A percentile compares a stretch with the other conserved stretches of the same genome.
These are phyloP conservation scores for Plebejus argus DNA, from an alignment of 2,888 invertebrate species.

Conservation along the genomic window DNA sequence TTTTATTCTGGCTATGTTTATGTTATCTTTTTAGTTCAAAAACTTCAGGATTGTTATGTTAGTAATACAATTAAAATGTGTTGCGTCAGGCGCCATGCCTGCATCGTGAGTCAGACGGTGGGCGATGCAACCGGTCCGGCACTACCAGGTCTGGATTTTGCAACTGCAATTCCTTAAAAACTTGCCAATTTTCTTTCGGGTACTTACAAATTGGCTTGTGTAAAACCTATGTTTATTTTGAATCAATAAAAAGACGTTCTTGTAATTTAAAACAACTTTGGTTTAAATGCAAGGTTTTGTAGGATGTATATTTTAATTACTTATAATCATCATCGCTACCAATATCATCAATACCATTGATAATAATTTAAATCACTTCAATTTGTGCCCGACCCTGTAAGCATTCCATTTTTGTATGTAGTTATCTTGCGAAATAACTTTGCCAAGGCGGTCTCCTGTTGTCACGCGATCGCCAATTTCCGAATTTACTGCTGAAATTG, in stretches of 20 bases:
- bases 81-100: conserved; percentile 49
- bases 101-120: conserved; percentile 41
- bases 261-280: background rate
- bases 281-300: background rate
- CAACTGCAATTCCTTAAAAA: conserved; percentile 43
- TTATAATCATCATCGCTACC: too few species aligned
- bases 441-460: background rate
- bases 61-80: conserved; percentile 27
- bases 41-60: too few species aligned
- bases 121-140: conserved; percentile 48
- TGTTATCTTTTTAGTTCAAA: too few species aligned
- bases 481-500: background rate
- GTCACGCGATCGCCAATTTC: conserved; percentile 3
- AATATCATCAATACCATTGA: too few species aligned
- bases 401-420: background rate
- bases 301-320: background rate
- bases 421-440: conserved; percentile 1
- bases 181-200: conserved; percentile 2
- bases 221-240: background rate
- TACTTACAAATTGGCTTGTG: background rate
- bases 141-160: conserved; percentile 43
- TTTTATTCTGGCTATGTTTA: too few species aligned
- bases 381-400: background rate
- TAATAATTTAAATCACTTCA: background rate
- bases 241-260: background rate